These are phyloP conservation scores for Linnaemya tessellans DNA, from an alignment of 2,888 invertebrate genomes.

Conservation along the genomic window DNA sequence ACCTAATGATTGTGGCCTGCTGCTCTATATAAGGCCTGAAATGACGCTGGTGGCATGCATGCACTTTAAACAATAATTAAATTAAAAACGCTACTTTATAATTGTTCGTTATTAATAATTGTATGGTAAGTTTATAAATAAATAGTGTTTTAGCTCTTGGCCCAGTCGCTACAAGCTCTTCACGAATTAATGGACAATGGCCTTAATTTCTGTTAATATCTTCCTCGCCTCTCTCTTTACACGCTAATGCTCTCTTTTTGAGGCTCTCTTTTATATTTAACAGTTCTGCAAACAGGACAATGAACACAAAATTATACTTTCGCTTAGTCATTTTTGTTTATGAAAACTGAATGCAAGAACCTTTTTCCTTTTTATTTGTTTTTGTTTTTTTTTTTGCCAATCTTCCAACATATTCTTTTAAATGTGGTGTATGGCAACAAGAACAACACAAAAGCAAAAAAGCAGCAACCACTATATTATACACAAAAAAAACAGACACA, in stretches of 20 bases:
- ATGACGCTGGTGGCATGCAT: background rate
- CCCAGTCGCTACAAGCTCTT: background rate
- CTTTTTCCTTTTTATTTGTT: background rate
- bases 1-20: background rate
- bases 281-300: conserved; percentile 51
- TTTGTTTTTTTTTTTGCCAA: background rate
- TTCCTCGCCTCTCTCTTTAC: conserved; percentile 28
- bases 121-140: background rate
- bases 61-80: conserved; percentile 1
- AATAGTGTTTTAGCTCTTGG: background rate
- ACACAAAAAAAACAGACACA: background rate
- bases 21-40: background rate
- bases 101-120: background rate
- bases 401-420: conserved; percentile 12
- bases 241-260: conserved; percentile 13
- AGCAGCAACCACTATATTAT: conserved; percentile 42
- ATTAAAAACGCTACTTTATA: background rate
- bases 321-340: conserved; percentile 70
- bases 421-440: conserved; percentile 7
- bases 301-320: conserved; percentile 54
- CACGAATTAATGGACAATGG: conserved; percentile 32
- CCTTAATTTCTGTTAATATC: conserved; percentile 12
- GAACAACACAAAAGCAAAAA: background rate
- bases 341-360: conserved; percentile 25
- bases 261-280: background rate